A percentile compares a stretch with the other conserved stretches of the same genome.
phyloP scores from a whole-genome alignment of 1,140 invertebrate genomes.

The Latrodectus geometricus region DNA sequence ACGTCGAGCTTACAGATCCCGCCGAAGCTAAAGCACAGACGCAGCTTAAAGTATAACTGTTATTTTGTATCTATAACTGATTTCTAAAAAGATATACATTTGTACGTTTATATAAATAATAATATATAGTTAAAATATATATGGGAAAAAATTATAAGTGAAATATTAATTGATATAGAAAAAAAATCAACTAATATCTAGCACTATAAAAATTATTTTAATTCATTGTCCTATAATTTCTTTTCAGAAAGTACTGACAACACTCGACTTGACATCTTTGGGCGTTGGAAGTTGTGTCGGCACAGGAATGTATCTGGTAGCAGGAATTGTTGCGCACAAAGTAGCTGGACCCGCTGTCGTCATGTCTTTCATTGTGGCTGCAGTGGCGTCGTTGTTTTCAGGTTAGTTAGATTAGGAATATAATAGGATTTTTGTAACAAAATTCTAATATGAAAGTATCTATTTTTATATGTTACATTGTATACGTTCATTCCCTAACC shows the following conservation, averaged over 20 bases:
- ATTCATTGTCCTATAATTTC: neutral
- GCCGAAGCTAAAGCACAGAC: slow-evolving; percentile 68
- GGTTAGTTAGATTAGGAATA: slow-evolving; percentile 72
- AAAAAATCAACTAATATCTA: neutral
- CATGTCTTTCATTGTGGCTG: slow-evolving; percentile 89
- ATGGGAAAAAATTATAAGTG: no score
- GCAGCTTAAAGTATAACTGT: slow-evolving; percentile 61
- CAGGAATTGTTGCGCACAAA: slow-evolving; percentile 88
- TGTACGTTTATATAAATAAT: neutral
- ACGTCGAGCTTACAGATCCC: slow-evolving; percentile 77
- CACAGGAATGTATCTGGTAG: slow-evolving; percentile 92
- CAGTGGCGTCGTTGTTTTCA: slow-evolving; percentile 90
- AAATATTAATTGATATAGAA: neutral
- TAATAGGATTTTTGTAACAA: neutral
- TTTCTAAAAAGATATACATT: no score
- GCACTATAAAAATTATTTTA: neutral
- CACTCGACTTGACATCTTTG: slow-evolving; percentile 87
- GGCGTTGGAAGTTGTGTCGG: slow-evolving; percentile 92
- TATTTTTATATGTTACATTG: neutral
- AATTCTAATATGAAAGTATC: neutral
- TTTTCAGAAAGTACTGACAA: slow-evolving; percentile 88
- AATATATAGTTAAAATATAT: no score
- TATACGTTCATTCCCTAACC: no score
- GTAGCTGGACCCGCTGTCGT: slow-evolving; percentile 89
- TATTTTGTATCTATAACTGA: neutral